These are phyloP conservation scores for Dorcus hopei DNA, from an alignment of 2,888 invertebrate genomes.

Conservation along the genomic window DNA sequence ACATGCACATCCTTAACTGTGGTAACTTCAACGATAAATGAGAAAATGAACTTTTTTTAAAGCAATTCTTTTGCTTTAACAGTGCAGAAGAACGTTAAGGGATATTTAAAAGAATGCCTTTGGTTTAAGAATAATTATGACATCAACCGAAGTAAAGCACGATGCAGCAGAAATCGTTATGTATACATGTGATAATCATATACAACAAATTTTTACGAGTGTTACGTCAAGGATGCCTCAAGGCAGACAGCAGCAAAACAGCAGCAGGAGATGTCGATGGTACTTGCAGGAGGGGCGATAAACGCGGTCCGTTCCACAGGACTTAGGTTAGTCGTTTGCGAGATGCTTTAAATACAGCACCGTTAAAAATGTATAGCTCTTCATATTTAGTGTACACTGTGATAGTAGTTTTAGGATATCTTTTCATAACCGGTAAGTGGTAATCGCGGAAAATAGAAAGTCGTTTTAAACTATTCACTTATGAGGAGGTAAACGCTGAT, in stretches of 20 bases:
- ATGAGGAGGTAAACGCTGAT: no score
- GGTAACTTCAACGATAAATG: neutral
- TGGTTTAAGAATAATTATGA: no score
- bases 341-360: conserved; percentile 35
- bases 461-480: no score
- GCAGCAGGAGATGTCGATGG: conserved; percentile 10
- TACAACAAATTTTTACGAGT: neutral
- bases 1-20: neutral
- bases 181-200: no score
- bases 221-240: neutral
- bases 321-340: conserved; percentile 30
- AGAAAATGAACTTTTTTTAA: neutral
- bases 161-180: no score
- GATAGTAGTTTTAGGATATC: conserved; percentile 44
- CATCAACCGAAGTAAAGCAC: no score
- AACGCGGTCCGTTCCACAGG: neutral
- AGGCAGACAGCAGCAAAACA: neutral
- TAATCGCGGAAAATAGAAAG: no score
- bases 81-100: no score
- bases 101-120: no score
- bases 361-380: conserved; percentile 25
- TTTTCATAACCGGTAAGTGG: conserved; percentile 41
- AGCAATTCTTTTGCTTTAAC: neutral
- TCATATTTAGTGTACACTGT: conserved; percentile 38
- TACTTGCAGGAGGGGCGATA: conserved; percentile 2